These are phyloP conservation scores for Fulica atra DNA, from an alignment of 2,113 vertebrate genomes.

Conservation along the genomic window DNA sequence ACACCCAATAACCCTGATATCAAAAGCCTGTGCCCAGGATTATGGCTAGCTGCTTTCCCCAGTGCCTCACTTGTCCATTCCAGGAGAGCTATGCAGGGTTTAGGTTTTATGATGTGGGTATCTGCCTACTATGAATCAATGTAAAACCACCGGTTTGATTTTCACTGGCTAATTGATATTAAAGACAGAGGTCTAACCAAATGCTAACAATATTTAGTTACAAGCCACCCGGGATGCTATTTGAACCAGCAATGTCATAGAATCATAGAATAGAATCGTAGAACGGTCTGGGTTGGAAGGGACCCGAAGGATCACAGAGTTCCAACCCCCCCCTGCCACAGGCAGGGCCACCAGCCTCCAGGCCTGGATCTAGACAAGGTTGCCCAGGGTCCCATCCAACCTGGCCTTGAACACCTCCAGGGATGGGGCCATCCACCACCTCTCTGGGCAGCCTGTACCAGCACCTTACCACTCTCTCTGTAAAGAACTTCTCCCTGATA, in stretches of 20 bases:
- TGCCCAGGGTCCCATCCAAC: no score
- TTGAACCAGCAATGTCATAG: neutral
- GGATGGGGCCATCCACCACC: no score
- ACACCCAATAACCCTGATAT: neutral
- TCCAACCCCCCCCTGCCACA: no score
- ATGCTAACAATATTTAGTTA: neutral
- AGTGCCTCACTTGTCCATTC: neutral
- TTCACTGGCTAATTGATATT: neutral
- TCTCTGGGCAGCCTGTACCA: no score
- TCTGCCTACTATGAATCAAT: neutral
- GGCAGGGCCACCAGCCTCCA: no score
- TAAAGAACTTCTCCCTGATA: no score
- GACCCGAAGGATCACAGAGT: no score
- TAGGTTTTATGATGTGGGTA: neutral
- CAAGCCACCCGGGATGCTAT: neutral
- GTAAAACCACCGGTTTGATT: neutral
- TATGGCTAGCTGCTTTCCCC: neutral
- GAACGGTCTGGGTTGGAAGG: no score
- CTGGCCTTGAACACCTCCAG: no score
- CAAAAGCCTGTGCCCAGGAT: neutral
- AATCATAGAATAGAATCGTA: no score
- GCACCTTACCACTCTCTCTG: no score
- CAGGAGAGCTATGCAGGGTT: fast-evolving
- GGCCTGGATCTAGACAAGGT: no score
- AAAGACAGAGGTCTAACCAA: neutral